Base-by-base conservation (phyloP, 2,797 vertebrate genomes). In the Petrocephalus schoutedeni region DNA sequence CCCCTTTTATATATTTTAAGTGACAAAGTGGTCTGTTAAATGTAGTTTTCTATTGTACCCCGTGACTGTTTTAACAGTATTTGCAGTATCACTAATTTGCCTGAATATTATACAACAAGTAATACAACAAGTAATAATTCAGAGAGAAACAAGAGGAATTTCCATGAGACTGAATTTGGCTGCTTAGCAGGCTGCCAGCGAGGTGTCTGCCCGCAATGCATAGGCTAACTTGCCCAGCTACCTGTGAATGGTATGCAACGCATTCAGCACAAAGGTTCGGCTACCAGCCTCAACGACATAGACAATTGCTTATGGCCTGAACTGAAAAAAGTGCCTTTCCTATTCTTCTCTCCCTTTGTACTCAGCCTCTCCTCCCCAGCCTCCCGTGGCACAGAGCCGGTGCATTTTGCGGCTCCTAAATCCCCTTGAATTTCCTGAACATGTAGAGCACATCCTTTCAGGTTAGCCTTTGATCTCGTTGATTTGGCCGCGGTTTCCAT, bases 401-500 rank as follows among this genome's bases (percentile, higher is more conserved):
- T n/a, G 51, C 28, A 21, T 21, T 74, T 64, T 85, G 49, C 80
- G 10, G 23, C 67, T 56, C 51, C 59, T 28, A 53, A 88, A 88
- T 88, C 87, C 61, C 49, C 83, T 88, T 86, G 64, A 85, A 67
- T 74, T 88, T 45, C 49, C 82, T 28, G 64, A 58, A 88, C 45
- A 74, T 85, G 36, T 86, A 86, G 82, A 85, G 83, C 28, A 57
- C 87, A 45, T 85, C 58, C 80, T 88, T 85, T 85, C 80, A 83
- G 87, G 74, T 61, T 32, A 67, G 87, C n/a, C 87, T 88, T 85
- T 88, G 87, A 88, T 88, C 82, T 45, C 16, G 83, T 71, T 10
- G 59, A 74, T 85, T 88, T 74, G 61, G 87, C 58, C 14, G 32
- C 64, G 8, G 12, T 14, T 19, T 83, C 83, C 12, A 1, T 83